Evolutionary conservation across 2,888 invertebrate species (phyloP).

Genomic region (Seira ritae): DNA sequence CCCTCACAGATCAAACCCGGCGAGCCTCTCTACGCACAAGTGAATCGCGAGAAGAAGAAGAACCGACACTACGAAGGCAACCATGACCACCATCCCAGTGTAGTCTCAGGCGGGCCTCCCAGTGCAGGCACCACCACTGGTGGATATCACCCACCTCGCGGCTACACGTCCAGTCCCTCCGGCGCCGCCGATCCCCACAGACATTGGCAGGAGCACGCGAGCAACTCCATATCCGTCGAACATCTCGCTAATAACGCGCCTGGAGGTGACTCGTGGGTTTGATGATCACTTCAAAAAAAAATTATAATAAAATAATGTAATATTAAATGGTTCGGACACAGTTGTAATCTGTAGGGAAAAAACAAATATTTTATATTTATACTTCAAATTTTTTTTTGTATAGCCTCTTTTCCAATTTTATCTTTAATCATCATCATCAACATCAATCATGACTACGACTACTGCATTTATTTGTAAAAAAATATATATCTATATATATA

Average conservation of each 20-base stretch:
- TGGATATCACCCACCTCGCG: slow-evolving; percentile 49
- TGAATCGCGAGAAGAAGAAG: slow-evolving; percentile 82
- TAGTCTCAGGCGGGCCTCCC: slow-evolving; percentile 35
- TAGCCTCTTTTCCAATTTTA: background rate
- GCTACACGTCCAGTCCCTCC: slow-evolving; percentile 70
- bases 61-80: slow-evolving; percentile 76
- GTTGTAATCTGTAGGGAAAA: too few species aligned
- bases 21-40: slow-evolving; percentile 82
- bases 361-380: too few species aligned
- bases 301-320: too few species aligned
- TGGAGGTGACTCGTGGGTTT: slow-evolving; percentile 74
- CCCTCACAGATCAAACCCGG: slow-evolving; percentile 77
- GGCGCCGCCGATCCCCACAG: slow-evolving; percentile 42
- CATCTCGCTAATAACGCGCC: slow-evolving; percentile 69
- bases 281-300: slow-evolving; percentile 36
- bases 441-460: too few species aligned
- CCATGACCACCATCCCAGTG: slow-evolving; percentile 43
- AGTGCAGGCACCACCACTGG: slow-evolving; percentile 59
- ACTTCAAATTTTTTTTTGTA: background rate
- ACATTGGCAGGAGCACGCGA: slow-evolving; percentile 68
- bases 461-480: too few species aligned
- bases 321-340: too few species aligned
- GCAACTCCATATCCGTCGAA: slow-evolving; percentile 66
- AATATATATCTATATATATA: too few species aligned
- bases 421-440: too few species aligned